phyloP scores from a whole-genome alignment of 2,888 invertebrate genomes.

The Leucophora obtusa region DNA sequence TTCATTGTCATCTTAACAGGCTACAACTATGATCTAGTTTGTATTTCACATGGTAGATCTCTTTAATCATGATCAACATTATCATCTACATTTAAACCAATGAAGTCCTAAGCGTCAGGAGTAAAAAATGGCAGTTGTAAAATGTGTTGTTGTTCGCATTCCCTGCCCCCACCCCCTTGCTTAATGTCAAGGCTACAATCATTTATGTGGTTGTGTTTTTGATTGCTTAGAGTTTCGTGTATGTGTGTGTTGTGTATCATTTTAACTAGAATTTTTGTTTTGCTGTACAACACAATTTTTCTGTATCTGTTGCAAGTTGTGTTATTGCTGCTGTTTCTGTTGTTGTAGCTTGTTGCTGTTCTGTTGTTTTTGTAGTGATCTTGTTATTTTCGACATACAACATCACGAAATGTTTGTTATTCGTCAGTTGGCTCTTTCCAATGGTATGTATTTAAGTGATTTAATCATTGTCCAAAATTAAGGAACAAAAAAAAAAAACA shows the following conservation, averaged over 20 bases:
- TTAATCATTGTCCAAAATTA: constrained; percentile 54
- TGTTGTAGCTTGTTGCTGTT: constrained; percentile 17
- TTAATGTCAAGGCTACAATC: constrained; percentile 49
- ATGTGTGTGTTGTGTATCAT: constrained; percentile 48
- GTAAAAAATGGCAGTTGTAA: not conserved
- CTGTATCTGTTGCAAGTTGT: constrained; percentile 47
- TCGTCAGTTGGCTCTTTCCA: constrained; percentile 59
- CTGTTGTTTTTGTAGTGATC: constrained; percentile 57
- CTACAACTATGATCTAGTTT: not conserved
- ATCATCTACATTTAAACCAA: not conserved
- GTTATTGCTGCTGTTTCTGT: constrained; percentile 51
- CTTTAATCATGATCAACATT: not conserved
- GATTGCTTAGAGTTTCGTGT: not conserved
- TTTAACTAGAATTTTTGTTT: constrained; percentile 38
- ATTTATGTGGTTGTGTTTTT: not conserved
- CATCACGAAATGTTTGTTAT: constrained; percentile 64
- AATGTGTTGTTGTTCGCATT: not conserved
- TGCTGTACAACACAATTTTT: constrained; percentile 9
- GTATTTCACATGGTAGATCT: not conserved
- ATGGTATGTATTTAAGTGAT: constrained; percentile 61
- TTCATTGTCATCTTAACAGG: not conserved
- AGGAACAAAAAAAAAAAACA: not conserved
- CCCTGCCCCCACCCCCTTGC: constrained; percentile 3
- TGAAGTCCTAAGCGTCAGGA: not conserved
- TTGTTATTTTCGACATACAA: constrained; percentile 64